Evolutionary conservation across 1,140 invertebrate genomes (phyloP).

Genomic region (Chlorops oryzae): DNA sequence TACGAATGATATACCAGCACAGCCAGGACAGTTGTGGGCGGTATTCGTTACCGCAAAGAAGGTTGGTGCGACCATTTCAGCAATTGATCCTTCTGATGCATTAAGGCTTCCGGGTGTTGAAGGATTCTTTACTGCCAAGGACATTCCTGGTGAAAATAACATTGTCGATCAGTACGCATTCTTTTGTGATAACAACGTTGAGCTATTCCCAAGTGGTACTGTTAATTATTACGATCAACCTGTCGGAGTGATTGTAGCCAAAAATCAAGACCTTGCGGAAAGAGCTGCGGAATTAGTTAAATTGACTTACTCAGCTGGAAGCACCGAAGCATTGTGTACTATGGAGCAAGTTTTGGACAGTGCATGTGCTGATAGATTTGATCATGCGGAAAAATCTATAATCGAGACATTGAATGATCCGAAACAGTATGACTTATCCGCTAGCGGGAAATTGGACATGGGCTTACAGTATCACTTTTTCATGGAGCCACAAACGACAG

Average conservation of each 20-base stretch:
- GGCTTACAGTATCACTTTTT: conserved; percentile 49
- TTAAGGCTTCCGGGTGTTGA: conserved; percentile 23
- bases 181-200: conserved; percentile 21
- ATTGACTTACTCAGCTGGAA: conserved; percentile 54
- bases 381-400: conserved; percentile 23
- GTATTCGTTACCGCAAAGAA: conserved; percentile 55
- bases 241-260: conserved; percentile 65
- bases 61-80: conserved; percentile 49
- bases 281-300: conserved; percentile 61
- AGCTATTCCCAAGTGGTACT: conserved; percentile 50
- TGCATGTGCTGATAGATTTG: conserved; percentile 14
- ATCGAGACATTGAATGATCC: conserved; percentile 20
- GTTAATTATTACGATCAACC: conserved; percentile 65
- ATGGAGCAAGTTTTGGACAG: conserved; percentile 28
- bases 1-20: conserved; percentile 54
- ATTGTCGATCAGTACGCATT: neutral
- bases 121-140: conserved; percentile 3
- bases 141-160: conserved; percentile 4
- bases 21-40: conserved; percentile 54
- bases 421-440: conserved; percentile 13
- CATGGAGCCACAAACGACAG: conserved; percentile 62
- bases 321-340: conserved; percentile 19
- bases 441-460: conserved; percentile 29
- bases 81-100: conserved; percentile 52
- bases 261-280: conserved; percentile 54